Evolutionary conservation across 2,888 invertebrate species (phyloP).

Genomic region (Perizoma affinitatum): DNA sequence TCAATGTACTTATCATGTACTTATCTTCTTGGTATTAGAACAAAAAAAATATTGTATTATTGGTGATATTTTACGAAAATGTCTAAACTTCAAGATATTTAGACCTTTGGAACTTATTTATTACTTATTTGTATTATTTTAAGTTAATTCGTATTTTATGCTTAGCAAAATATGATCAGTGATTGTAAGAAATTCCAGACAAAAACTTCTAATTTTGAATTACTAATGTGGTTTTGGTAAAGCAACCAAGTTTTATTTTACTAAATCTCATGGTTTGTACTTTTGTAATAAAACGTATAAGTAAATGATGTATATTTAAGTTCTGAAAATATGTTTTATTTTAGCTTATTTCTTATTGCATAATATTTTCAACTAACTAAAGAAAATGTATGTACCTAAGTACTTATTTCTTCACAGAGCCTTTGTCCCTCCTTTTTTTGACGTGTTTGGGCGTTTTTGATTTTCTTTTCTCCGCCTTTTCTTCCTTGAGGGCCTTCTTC

Average conservation of each 20-base stretch:
- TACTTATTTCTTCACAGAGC: constrained; percentile 63
- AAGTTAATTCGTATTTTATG: not conserved
- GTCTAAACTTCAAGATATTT: too few relatives aligned
- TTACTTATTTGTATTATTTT: constrained; percentile 3
- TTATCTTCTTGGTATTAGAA: constrained; percentile 1
- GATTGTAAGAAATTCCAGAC: constrained; percentile 3
- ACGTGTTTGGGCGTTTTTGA: constrained; percentile 96
- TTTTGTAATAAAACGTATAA: constrained; percentile 19
- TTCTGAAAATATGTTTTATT: constrained; percentile 14
- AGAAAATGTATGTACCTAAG: constrained; percentile 10
- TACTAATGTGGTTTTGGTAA: too few relatives aligned
- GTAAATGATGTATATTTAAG: not conserved
- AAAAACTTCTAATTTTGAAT: not conserved
- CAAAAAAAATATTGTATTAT: not conserved
- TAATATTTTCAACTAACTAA: not conserved
- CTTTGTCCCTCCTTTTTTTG: constrained; percentile 94
- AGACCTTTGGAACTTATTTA: too few relatives aligned
- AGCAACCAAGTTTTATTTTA: too few relatives aligned
- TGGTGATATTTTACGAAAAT: not conserved
- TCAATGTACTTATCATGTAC: constrained; percentile 9
- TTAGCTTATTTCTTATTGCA: constrained; percentile 4
- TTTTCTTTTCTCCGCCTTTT: constrained; percentile 94
- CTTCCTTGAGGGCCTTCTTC: constrained; percentile 94
- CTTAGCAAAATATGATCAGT: constrained; percentile 10
- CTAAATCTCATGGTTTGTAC: constrained; percentile 12